Conservation (phyloP, 2,113 vertebrate species). For the Orientallactaga bullata region DNA sequence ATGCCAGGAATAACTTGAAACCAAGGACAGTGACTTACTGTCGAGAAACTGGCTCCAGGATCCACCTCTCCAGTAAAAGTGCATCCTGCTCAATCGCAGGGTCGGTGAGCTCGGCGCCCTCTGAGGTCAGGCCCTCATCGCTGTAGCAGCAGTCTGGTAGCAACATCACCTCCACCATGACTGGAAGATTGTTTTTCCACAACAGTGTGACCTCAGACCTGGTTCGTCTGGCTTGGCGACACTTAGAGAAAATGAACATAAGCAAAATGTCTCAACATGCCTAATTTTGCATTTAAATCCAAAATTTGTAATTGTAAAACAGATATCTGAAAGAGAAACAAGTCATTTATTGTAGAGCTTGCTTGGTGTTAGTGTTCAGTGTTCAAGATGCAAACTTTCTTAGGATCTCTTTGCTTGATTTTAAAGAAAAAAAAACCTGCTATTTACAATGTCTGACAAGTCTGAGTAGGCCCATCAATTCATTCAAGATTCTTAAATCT, state of each 20-base stretch:
- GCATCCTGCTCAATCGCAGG: slow-evolving; percentile 98
- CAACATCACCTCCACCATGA: slow-evolving; percentile 99
- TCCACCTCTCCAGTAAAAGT: slow-evolving; percentile 97
- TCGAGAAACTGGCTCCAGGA: slow-evolving; percentile 96
- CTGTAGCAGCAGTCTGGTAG: slow-evolving; percentile 99
- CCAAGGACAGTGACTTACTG: slow-evolving; percentile 89
- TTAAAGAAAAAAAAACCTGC: slow-evolving; percentile 25
- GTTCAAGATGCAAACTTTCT: slow-evolving; percentile 11
- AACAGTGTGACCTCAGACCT: slow-evolving; percentile 95
- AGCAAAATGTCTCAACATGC: not conserved
- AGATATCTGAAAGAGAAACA: slow-evolving; percentile 4
- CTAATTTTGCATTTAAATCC: slow-evolving; percentile 17
- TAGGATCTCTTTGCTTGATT: not conserved
- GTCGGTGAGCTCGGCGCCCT: slow-evolving; percentile 94
- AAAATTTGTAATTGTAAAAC: not conserved
- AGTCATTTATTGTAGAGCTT: not conserved
- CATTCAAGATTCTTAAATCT: slow-evolving; percentile 23
- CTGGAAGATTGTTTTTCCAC: slow-evolving; percentile 97
- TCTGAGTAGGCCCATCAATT: not conserved
- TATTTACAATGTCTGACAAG: not conserved
- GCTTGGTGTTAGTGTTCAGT: not conserved
- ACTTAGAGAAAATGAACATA: slow-evolving; percentile 86
- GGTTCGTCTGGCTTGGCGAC: slow-evolving; percentile 95
- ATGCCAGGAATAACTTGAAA: slow-evolving; percentile 29
- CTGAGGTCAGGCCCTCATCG: slow-evolving; percentile 94